These are phyloP conservation scores for Cyclopterus lumpus DNA, from an alignment of 2,797 vertebrate genomes.

Conservation along the genomic window DNA sequence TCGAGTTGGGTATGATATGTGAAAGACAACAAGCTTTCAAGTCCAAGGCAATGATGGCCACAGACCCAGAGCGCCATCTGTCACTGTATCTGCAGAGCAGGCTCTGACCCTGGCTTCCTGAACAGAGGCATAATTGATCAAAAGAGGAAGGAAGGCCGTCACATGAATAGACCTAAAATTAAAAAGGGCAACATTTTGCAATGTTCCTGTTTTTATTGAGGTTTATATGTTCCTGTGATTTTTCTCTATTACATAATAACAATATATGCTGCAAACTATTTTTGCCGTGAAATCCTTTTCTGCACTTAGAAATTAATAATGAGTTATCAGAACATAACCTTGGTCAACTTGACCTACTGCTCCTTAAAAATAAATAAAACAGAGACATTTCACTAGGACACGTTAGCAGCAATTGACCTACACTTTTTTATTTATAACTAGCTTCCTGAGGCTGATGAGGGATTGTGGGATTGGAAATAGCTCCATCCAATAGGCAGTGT, in stretches of 20 bases:
- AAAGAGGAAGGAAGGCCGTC: slow-evolving; percentile 58
- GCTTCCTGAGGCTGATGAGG: slow-evolving; percentile 84
- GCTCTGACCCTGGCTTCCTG: slow-evolving; percentile 56
- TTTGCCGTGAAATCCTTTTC: neutral
- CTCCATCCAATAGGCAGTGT: slow-evolving; percentile 79
- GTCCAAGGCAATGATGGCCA: slow-evolving; percentile 69
- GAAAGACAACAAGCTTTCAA: slow-evolving; percentile 68
- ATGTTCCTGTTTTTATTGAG: neutral
- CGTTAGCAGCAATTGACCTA: slow-evolving; percentile 80
- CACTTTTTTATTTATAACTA: slow-evolving; percentile 83
- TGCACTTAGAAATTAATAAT: neutral
- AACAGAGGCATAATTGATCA: slow-evolving; percentile 46
- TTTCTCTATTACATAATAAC: slow-evolving; percentile 37
- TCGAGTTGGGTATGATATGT: slow-evolving; percentile 44
- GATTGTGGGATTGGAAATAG: slow-evolving; percentile 87
- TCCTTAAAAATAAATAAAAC: slow-evolving; percentile 37
- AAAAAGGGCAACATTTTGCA: slow-evolving; percentile 36
- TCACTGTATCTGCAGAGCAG: slow-evolving; percentile 56
- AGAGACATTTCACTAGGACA: slow-evolving; percentile 49
- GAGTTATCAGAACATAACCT: slow-evolving; percentile 12
- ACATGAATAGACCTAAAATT: slow-evolving; percentile 33
- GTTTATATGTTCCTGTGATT: neutral
- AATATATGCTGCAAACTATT: slow-evolving; percentile 12
- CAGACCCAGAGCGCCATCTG: slow-evolving; percentile 75
- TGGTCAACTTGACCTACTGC: slow-evolving; percentile 50